Conservation (phyloP, 2,113 vertebrate species). For the cattle (Bos taurus) region ARS-UCD2.0 NC_037352.1:37795501-37796000, state of each 20-base stretch:
- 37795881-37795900: neutral
- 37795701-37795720: neutral
- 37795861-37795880: neutral
- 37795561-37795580: neutral
- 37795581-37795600: neutral
- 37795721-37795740: neutral
- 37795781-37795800: neutral
- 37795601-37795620: neutral
- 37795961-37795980: neutral
- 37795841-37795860: neutral
- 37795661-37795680: constrained; percentile 36
- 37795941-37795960: no score
- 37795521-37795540: neutral
- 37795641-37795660: constrained; percentile 1
- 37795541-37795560: neutral
- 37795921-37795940: neutral
- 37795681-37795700: neutral
- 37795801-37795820: neutral
- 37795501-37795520: no score
- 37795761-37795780: neutral
- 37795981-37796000: neutral
- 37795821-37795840: neutral
- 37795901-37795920: no score
- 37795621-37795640: neutral
- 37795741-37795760: neutral